Conservation (phyloP, 2,797 vertebrate species). For the Carapus acus region DNA sequence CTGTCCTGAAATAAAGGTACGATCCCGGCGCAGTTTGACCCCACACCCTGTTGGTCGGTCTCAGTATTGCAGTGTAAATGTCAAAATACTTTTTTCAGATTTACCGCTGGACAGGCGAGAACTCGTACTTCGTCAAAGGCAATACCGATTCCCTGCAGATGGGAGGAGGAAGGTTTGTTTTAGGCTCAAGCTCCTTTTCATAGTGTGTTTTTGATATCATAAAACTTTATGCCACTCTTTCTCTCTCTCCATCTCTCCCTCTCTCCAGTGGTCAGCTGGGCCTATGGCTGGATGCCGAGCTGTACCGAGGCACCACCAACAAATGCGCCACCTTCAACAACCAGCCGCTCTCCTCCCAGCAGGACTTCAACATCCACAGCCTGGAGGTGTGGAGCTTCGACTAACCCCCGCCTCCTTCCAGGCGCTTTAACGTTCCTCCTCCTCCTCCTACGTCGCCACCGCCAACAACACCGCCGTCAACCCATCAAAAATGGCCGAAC, state of each 20-base stretch:
- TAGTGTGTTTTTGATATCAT: too few relatives aligned
- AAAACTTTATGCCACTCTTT: not conserved
- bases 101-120: conserved; percentile 95
- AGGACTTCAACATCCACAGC: conserved; percentile 96
- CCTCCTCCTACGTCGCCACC: conserved; percentile 11
- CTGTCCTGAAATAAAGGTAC: conserved; percentile 91
- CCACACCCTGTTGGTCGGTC: too few relatives aligned
- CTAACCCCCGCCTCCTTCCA: conserved; percentile 39
- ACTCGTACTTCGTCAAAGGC: conserved; percentile 98
- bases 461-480: conserved; percentile 20
- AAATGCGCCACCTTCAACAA: conserved; percentile 96
- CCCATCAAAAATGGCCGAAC: too few relatives aligned
- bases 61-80: not conserved
- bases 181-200: not conserved
- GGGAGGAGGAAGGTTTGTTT: conserved; percentile 89
- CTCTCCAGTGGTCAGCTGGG: conserved; percentile 84
- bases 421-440: conserved; percentile 11
- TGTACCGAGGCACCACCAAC: conserved; percentile 91
- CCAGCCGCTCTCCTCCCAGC: conserved; percentile 85
- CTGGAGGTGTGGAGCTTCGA: conserved; percentile 90
- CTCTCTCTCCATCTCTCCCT: conserved; percentile 7
- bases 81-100: conserved; percentile 66
- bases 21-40: too few relatives aligned
- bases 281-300: conserved; percentile 93
- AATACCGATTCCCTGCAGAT: conserved; percentile 90